phyloP scores from a whole-genome alignment of 1,140 invertebrate species.

The Cydia splendana region DNA sequence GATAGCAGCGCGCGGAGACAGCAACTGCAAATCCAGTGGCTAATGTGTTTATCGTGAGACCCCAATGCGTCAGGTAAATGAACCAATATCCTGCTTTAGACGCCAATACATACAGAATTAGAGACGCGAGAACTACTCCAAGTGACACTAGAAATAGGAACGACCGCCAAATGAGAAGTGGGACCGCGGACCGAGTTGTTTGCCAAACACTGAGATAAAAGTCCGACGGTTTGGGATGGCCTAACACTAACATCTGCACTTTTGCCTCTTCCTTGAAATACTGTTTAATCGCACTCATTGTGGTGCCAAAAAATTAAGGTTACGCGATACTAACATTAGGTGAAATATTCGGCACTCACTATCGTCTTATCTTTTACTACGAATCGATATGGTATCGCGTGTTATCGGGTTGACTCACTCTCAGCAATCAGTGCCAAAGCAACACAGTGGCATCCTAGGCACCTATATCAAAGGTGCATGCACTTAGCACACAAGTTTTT shows the following conservation, averaged over 20 bases:
- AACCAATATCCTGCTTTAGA: slow-evolving; percentile 59
- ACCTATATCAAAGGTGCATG: neutral
- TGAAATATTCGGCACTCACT: slow-evolving; percentile 38
- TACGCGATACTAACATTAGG: slow-evolving; percentile 33
- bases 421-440: slow-evolving; percentile 21
- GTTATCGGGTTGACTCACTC: slow-evolving; percentile 45
- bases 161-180: slow-evolving; percentile 60
- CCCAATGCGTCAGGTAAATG: slow-evolving; percentile 73
- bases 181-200: slow-evolving; percentile 56
- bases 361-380: slow-evolving; percentile 49
- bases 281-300: slow-evolving; percentile 59
- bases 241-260: slow-evolving; percentile 54
- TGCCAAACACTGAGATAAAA: slow-evolving; percentile 71
- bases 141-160: slow-evolving; percentile 60
- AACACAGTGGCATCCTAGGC: neutral
- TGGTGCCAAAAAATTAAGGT: slow-evolving; percentile 30
- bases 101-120: slow-evolving; percentile 54
- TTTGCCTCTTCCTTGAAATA: slow-evolving; percentile 64
- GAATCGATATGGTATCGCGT: slow-evolving; percentile 50
- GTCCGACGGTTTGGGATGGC: slow-evolving; percentile 55
- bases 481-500: neutral
- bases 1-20: slow-evolving; percentile 61
- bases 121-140: slow-evolving; percentile 58
- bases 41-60: slow-evolving; percentile 52
- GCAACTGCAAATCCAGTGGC: slow-evolving; percentile 59